Evolutionary conservation across 1,140 invertebrate species (phyloP).

Genomic region (Temnothorax longispinosus): DNA sequence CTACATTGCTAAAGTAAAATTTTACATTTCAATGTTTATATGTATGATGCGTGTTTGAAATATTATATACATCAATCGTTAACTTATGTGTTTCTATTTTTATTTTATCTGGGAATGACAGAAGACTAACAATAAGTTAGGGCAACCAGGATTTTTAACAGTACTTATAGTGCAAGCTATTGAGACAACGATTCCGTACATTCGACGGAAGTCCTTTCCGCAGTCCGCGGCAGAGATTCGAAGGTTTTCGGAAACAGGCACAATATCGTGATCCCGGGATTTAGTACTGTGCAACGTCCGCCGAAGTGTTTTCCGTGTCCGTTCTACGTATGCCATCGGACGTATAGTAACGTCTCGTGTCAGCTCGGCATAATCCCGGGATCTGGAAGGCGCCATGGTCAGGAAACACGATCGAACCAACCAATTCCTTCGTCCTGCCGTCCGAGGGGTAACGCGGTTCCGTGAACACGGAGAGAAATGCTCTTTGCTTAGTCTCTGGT

Average conservation of each 20-base stretch:
- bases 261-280: conserved; percentile 70
- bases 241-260: conserved; percentile 69
- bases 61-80: neutral
- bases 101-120: neutral
- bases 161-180: conserved; percentile 77
- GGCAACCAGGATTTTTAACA: conserved; percentile 37
- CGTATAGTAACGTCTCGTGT: conserved; percentile 81
- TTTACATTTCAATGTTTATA: neutral
- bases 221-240: conserved; percentile 61
- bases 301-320: conserved; percentile 70
- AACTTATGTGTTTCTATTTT: neutral
- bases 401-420: conserved; percentile 81
- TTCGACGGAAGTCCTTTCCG: conserved; percentile 58
- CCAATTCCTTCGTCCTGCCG: conserved; percentile 63
- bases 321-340: conserved; percentile 65
- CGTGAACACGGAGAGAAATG: conserved; percentile 63
- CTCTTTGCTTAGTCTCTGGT: conserved; percentile 58
- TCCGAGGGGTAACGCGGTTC: conserved; percentile 61
- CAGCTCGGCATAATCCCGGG: conserved; percentile 81
- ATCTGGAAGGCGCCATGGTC: conserved; percentile 79
- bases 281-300: conserved; percentile 71
- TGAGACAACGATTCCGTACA: conserved; percentile 66
- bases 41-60: neutral
- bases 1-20: neutral
- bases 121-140: neutral